Evolutionary conservation across 2,797 vertebrate genomes (phyloP), one percentile per base, ranked within the genome.

Genomic region (Pteropus rufus): DNA sequence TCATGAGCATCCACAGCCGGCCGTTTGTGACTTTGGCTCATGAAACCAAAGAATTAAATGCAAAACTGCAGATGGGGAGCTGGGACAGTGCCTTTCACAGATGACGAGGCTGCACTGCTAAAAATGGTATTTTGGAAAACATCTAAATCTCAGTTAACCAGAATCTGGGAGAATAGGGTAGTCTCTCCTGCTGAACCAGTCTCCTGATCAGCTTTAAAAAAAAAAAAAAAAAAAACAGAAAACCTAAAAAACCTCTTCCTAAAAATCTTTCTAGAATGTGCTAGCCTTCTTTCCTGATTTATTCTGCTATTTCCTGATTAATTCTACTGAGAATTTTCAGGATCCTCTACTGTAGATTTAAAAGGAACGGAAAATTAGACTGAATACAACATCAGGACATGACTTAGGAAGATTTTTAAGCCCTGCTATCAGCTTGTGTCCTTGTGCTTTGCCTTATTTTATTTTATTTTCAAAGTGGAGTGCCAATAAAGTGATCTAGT

Each of bases 21-120:
- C 85, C 89, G 69, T 95, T 79, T 91, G 88, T 83, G 67, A 56
- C 82, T 93, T 89, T 93, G 95, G 95, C 95, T 97, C 82, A 5
- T 56, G 86, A 93, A 94, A 72, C 91, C 9, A 76, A 89, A 91
- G 79, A 91, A 97, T 93, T 86, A 94, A 83, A 95, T 89, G 91
- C 85, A 94, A 89, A 93, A 75, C 82, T 91, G 49, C 96, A 77
- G 89, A 89, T 69, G 94, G 91, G 76, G 52, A 80, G 60, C 80
- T 93, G 94, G 96, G 69, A 91, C 29, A 0, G 12, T 93, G 93
- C 95, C 92, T 79, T 92, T 52, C 91, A 62, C 85, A 92, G 95
- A 91, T 67, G 94, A 91, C 24, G 41, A 89, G 92, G 36, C 82
- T 79, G 62, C 7, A 6, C 73, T 41, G 60, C 54, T 67, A 31